A percentile compares a stretch with the other conserved stretches of the same genome.
phyloP scores from a whole-genome alignment of 2,888 invertebrate species.

The Cryptus viduatorius region DNA sequence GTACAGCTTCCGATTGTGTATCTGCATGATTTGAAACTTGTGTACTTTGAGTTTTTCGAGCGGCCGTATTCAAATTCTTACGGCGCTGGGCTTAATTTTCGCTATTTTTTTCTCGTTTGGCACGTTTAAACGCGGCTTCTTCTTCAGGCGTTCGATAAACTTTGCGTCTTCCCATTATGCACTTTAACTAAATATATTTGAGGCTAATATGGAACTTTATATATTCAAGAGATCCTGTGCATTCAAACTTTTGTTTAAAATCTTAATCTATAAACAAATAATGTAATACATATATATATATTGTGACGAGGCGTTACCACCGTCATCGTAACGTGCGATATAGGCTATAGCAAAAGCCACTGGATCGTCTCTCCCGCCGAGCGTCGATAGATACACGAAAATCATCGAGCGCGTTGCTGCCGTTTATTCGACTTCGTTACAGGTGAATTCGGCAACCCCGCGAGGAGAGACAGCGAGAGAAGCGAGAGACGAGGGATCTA shows the following conservation, averaged over 20 bases:
- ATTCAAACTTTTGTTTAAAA: neutral
- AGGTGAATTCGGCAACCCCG: no score
- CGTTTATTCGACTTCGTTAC: no score
- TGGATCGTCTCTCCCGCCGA: no score
- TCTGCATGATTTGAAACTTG: neutral
- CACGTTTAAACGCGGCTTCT: conserved; percentile 47
- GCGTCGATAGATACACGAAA: no score
- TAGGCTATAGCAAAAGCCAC: no score
- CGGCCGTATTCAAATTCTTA: neutral
- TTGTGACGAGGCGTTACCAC: no score
- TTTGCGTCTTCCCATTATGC: conserved; percentile 5
- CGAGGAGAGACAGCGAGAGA: no score
- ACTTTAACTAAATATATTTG: neutral
- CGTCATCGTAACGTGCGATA: no score
- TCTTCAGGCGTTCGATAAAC: conserved; percentile 48
- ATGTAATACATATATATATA: no score
- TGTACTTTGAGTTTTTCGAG: neutral
- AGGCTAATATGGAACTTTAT: neutral
- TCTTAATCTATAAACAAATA: no score
- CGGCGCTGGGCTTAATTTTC: conserved; percentile 27
- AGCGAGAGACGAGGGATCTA: no score
- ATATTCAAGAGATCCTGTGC: neutral
- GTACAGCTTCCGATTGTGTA: neutral
- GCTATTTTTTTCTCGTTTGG: conserved; percentile 44
- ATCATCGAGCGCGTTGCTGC: no score